Evolutionary conservation across 92 coral and sea anemone genomes (phyloP).

Genomic region (Muricea muricata): DNA sequence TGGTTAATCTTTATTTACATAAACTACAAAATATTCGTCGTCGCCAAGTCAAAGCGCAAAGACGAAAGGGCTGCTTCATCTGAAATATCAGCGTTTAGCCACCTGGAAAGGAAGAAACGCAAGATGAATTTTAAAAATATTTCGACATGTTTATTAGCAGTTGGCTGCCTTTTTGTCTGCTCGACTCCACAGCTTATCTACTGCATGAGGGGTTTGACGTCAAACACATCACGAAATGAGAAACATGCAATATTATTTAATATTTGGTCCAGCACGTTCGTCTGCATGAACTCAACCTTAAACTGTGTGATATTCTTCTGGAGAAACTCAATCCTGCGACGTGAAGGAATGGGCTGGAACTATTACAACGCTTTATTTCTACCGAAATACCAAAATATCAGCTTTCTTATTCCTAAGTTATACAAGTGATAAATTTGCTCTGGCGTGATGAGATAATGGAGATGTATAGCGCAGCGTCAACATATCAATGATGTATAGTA

Average conservation of each 20-base stretch:
- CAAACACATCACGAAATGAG: neutral
- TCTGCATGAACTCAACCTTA: neutral
- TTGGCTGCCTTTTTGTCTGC: neutral
- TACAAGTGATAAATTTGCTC: too few species aligned
- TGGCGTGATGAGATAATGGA: too few species aligned
- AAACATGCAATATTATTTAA: neutral
- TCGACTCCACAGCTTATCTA: neutral
- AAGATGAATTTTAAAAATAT: neutral
- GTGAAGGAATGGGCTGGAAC: neutral
- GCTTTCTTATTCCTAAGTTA: too few species aligned
- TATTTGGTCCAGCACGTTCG: neutral
- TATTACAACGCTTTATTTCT: neutral
- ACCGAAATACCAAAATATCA: too few species aligned
- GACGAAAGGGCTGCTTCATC: neutral
- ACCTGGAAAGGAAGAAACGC: neutral
- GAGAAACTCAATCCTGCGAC: neutral
- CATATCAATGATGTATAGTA: too few species aligned
- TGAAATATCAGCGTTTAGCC: too few species aligned
- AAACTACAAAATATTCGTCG: neutral
- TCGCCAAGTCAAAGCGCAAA: neutral
- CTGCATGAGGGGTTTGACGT: neutral
- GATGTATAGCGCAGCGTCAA: too few species aligned
- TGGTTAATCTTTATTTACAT: neutral
- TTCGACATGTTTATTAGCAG: neutral
- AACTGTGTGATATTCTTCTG: neutral